These are phyloP conservation scores for Drosophila emarginata DNA, from an alignment of 2,888 invertebrate species.

Conservation along the genomic window DNA sequence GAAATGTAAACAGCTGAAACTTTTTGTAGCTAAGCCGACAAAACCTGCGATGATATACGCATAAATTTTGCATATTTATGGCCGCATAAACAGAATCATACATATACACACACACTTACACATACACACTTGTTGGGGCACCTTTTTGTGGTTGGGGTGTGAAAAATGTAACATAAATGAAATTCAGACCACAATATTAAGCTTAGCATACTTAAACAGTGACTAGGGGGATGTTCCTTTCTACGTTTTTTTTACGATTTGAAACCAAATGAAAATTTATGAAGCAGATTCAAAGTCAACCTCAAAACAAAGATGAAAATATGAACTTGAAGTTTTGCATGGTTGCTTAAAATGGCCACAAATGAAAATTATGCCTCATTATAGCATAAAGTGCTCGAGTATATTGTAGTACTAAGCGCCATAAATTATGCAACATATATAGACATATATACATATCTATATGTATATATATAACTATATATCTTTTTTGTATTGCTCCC, in stretches of 20 bases:
- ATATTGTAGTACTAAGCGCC: constrained; percentile 2
- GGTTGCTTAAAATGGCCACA: constrained; percentile 16
- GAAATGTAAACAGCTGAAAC: constrained; percentile 38
- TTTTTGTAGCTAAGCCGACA: constrained; percentile 31
- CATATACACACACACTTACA: not conserved
- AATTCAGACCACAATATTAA: constrained; percentile 40
- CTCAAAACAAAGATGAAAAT: constrained; percentile 40
- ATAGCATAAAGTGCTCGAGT: constrained; percentile 33
- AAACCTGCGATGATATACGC: constrained; percentile 31
- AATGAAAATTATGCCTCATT: constrained; percentile 67
- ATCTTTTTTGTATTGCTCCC: too few species aligned
- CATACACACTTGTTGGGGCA: constrained; percentile 18
- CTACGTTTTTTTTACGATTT: constrained; percentile 44
- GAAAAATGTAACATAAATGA: constrained; percentile 52
- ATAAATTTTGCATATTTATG: constrained; percentile 51
- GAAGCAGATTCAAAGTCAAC: constrained; percentile 43
- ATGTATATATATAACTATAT: constrained; percentile 7
- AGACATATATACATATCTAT: not conserved
- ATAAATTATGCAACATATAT: constrained; percentile 48
- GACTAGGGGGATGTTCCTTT: constrained; percentile 6
- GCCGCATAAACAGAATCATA: constrained; percentile 37
- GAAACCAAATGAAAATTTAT: constrained; percentile 71
- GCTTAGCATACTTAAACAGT: constrained; percentile 36
- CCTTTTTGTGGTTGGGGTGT: constrained; percentile 38
- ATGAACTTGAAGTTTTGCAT: constrained; percentile 60